Conservation (phyloP, 2,113 vertebrate genomes). For the Aepyceros melampus region DNA sequence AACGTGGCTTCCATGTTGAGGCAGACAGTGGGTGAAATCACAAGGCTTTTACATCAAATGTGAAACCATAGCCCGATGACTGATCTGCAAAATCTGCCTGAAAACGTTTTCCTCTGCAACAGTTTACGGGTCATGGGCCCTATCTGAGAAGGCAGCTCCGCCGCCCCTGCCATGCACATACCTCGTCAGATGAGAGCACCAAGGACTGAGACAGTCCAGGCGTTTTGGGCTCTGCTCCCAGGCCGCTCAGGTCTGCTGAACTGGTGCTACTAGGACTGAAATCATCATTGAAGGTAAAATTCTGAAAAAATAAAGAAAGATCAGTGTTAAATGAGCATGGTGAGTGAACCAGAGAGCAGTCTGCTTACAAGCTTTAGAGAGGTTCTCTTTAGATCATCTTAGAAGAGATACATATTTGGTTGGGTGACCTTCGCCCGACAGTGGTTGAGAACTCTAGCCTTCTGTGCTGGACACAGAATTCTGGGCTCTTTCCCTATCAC, state of each 20-base stretch:
- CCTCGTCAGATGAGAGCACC: conserved; percentile 93
- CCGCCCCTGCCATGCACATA: conserved; percentile 48
- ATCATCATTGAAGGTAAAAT: conserved; percentile 87
- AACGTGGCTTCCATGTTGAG: background rate
- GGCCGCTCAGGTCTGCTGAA: conserved; percentile 91
- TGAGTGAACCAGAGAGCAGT: background rate
- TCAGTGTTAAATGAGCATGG: conserved; percentile 20
- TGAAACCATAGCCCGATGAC: background rate
- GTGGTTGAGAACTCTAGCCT: background rate
- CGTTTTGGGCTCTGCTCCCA: conserved; percentile 86
- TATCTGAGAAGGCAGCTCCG: background rate
- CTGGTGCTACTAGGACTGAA: conserved; percentile 94
- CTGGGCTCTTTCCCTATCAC: background rate
- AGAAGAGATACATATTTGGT: background rate
- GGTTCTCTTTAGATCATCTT: background rate
- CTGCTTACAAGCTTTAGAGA: background rate
- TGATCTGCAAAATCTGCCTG: background rate
- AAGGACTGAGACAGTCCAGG: conserved; percentile 85
- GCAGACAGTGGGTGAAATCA: background rate
- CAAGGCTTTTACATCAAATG: background rate
- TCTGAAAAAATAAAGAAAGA: conserved; percentile 80
- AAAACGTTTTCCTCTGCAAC: background rate
- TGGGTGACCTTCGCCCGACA: background rate
- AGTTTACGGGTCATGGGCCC: rapidly evolving
- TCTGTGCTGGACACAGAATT: background rate